Conservation (phyloP, 2,888 invertebrate species). For the Drosophila percnosoma region DNA sequence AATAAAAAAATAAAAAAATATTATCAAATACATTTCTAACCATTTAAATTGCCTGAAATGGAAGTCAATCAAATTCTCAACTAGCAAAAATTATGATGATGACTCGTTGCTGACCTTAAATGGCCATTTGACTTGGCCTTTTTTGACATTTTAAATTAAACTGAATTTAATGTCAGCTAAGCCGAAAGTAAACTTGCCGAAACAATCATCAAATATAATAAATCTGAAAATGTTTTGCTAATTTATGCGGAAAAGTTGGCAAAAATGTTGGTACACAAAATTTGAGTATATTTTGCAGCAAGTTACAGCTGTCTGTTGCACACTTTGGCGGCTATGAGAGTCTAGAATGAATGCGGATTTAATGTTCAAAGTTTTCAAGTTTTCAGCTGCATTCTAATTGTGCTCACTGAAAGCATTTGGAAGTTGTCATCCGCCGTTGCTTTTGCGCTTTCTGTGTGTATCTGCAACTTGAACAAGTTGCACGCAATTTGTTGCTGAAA, state of each 20-base stretch:
- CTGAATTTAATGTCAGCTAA: not conserved
- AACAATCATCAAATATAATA: not conserved
- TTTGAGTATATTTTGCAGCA: not conserved
- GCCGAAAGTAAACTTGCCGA: not conserved
- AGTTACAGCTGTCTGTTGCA: constrained; percentile 43
- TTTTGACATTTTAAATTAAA: not conserved
- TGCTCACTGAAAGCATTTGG: constrained; percentile 69
- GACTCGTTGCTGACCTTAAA: not conserved
- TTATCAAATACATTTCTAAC: too few species aligned
- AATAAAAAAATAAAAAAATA: not conserved
- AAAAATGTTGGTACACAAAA: constrained; percentile 1
- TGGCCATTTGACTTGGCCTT: not conserved
- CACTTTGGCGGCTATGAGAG: constrained; percentile 36
- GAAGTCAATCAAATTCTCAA: not conserved
- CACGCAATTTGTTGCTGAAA: constrained; percentile 71
- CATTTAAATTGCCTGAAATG: not conserved
- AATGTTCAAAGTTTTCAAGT: constrained; percentile 51
- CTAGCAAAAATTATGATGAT: too few species aligned
- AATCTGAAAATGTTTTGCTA: constrained; percentile 6
- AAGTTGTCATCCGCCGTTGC: constrained; percentile 37
- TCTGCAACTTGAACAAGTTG: constrained; percentile 63
- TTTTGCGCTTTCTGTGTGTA: constrained; percentile 35
- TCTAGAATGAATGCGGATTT: constrained; percentile 55
- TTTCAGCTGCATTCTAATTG: constrained; percentile 64
- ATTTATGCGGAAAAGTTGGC: constrained; percentile 19